Percentiles rank a stretch among this genome's conserved stretches.
Conservation (phyloP, 1,140 invertebrate species). For the Papilio xuthus region DNA sequence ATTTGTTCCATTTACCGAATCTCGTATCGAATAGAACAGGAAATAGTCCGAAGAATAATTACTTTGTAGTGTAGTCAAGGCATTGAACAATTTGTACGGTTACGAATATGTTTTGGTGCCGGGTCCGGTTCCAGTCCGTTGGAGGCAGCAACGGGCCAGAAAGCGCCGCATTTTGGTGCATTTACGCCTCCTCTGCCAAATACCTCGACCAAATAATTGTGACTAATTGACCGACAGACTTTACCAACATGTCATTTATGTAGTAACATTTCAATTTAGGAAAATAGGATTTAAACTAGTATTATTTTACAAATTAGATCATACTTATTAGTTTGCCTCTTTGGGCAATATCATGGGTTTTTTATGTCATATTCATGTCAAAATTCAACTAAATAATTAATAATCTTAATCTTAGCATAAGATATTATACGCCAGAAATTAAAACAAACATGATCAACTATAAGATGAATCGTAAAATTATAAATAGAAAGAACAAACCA, state of each 20-base stretch:
- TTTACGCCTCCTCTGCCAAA: neutral
- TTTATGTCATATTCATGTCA: no score
- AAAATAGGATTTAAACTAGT: no score
- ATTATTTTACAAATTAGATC: no score
- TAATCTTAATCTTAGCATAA: no score
- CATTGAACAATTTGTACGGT: conserved; percentile 8
- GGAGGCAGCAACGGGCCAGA: neutral
- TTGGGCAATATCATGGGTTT: no score
- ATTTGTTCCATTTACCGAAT: conserved; percentile 14
- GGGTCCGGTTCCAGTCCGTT: neutral
- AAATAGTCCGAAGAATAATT: conserved; percentile 27
- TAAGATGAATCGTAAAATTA: neutral
- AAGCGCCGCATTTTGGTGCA: neutral
- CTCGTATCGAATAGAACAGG: neutral
- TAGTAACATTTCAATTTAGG: no score
- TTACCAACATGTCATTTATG: no score
- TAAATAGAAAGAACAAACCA: neutral
- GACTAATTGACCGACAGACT: neutral
- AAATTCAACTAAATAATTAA: no score
- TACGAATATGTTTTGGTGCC: conserved; percentile 1
- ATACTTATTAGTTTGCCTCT: no score
- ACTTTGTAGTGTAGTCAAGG: conserved; percentile 9
- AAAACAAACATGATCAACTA: neutral
- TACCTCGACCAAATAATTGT: neutral
- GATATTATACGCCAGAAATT: no score